A percentile compares a stretch with the other conserved stretches of the same genome.
These are phyloP conservation scores for Thysanoteuthis rhombus DNA, from an alignment of 2,888 invertebrate species.

Conservation along the genomic window DNA sequence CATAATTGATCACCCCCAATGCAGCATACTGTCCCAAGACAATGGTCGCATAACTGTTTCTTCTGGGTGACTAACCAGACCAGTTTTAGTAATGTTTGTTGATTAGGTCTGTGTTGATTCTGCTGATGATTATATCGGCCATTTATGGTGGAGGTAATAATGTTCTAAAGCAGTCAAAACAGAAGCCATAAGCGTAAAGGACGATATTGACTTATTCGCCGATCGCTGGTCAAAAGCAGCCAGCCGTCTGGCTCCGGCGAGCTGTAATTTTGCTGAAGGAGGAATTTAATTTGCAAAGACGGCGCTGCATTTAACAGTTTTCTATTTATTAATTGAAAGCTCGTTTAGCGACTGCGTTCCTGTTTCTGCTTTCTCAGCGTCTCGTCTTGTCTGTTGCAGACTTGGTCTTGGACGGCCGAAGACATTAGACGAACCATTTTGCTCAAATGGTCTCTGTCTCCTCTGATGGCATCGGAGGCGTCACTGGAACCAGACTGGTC, in stretches of 20 bases:
- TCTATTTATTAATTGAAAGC: background rate
- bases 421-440: background rate
- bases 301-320: background rate
- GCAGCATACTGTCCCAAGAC: too few relatives aligned
- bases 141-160: background rate
- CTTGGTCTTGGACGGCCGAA: background rate
- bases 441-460: background rate
- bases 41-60: too few relatives aligned
- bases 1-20: too few relatives aligned
- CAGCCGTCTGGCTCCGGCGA: background rate
- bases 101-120: background rate
- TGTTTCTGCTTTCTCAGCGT: background rate
- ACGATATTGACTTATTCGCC: background rate
- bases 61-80: too few relatives aligned
- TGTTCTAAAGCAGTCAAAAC: background rate
- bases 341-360: background rate
- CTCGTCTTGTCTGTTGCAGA: background rate
- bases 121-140: background rate
- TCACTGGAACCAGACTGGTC: background rate
- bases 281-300: background rate
- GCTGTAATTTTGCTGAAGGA: background rate
- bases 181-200: background rate
- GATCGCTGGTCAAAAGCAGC: background rate
- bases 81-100: background rate
- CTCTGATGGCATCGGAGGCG: background rate